Evolutionary conservation across 2,888 invertebrate species (phyloP), one percentile per base, ranked within the genome.

Genomic region (Epicampocera succincta): DNA sequence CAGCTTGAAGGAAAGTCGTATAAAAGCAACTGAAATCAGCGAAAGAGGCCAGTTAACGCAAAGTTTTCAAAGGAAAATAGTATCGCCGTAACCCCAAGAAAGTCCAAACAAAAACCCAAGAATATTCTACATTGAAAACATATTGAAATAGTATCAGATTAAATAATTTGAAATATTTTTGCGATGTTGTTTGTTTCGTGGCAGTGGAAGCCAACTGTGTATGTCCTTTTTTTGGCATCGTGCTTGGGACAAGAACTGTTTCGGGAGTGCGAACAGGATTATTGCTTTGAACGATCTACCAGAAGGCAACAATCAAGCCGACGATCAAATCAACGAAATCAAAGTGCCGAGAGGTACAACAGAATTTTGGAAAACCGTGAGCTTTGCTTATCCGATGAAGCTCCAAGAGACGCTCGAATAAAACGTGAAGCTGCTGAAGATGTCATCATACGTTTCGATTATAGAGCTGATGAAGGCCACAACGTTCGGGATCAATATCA

Each of bases 201-300:
- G 86, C 87, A 86, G 86, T 84, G 86, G 71, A 86, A 86, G 78
- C 74, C 85, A 80, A 84, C 85, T 85, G 84, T 85, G 72, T 79
- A 81, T 63, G 46, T 85, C 54, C 66, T 87, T 48, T 68, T 86
- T 6, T 40, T 87, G 58, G 80, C 84, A n/a, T 68, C 84, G 15
- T 85, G 81, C 73, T 42, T 85, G 12, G 86, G 84, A 25, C 79
- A 83, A 12, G 81, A 81, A 25, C 61, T 84, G 15, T 66, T 54
- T 15, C 72, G 65, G 15, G 46, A n/a, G 52, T 84, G 80, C 44
- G 73, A 84, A 60, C 81, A 73, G 6, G 81, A 82, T 1, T 33
- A 72, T 58, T 84, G 80, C 29, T 75, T 72, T 79, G 85, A 82
- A 25, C 50, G 60, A n/a, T 46, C 56, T n/a, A 2, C 19, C 13